A percentile compares a stretch with the other conserved stretches of the same genome.
Evolutionary conservation across 2,888 invertebrate genomes (phyloP).

Genomic region (Drosophila mayaguana): DNA sequence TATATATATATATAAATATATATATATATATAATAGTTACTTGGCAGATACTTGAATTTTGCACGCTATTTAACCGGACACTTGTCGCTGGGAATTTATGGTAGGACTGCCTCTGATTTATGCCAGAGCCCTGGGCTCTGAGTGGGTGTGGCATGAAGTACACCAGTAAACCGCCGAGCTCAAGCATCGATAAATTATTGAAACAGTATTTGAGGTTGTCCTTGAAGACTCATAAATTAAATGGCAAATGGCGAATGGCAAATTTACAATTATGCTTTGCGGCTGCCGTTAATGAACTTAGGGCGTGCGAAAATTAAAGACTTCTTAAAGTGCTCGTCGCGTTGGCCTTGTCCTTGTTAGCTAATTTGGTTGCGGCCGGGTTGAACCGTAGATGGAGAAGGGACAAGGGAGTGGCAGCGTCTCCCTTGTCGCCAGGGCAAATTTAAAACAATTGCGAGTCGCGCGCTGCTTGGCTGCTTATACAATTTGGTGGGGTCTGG

Average conservation of each 20-base stretch:
- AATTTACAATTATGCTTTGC: constrained; percentile 44
- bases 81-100: constrained; percentile 68
- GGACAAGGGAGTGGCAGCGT: fast-evolving
- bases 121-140: constrained; percentile 23
- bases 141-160: constrained; percentile 51
- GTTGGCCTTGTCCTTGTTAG: constrained; percentile 49
- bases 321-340: constrained; percentile 12
- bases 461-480: constrained; percentile 21
- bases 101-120: constrained; percentile 59
- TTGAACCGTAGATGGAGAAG: too few species aligned
- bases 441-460: constrained; percentile 40
- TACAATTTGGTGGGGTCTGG: constrained; percentile 25
- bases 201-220: constrained; percentile 41
- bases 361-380: constrained; percentile 29
- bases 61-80: constrained; percentile 52
- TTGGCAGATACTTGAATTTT: constrained; percentile 34
- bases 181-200: constrained; percentile 73
- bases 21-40: constrained; percentile 25
- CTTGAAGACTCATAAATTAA: constrained; percentile 38
- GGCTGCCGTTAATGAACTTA: constrained; percentile 42
- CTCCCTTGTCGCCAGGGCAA: constrained; percentile 18
- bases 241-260: constrained; percentile 12
- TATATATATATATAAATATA: too few species aligned
- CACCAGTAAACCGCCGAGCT: constrained; percentile 8
- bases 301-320: constrained; percentile 13